Percentiles rank a stretch among this genome's conserved stretches.
Conservation (phyloP, 2,113 vertebrate genomes). For the Callorhinus ursinus region DNA sequence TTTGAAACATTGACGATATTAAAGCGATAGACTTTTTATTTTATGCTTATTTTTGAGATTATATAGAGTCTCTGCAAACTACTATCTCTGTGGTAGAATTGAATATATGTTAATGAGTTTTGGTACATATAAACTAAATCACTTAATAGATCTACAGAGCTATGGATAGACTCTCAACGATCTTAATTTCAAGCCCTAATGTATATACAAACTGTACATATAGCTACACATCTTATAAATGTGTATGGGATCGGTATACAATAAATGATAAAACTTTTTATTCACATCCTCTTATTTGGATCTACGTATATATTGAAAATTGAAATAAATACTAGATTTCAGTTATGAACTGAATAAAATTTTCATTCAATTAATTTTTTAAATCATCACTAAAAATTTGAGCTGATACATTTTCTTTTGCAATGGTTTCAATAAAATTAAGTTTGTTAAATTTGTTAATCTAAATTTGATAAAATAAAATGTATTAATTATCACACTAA, state of each 20-base stretch:
- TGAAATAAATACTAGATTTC: not conserved
- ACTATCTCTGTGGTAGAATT: not conserved
- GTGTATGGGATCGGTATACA: not conserved
- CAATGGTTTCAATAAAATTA: constrained; percentile 18
- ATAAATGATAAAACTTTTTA: not conserved
- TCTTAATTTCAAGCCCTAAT: not conserved
- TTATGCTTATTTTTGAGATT: constrained; percentile 8
- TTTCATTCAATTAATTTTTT: constrained; percentile 19
- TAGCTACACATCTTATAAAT: not conserved
- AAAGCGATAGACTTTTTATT: not conserved
- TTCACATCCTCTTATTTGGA: not conserved
- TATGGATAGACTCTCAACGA: not conserved
- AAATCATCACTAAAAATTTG: not conserved
- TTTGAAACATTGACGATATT: not conserved
- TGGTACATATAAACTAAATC: not conserved
- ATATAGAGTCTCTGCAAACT: not conserved
- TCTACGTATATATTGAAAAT: not conserved
- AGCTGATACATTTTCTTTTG: not conserved
- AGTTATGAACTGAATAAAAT: not conserved
- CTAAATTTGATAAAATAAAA: not conserved
- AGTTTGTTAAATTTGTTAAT: not conserved
- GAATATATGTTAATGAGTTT: constrained; percentile 24
- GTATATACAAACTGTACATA: not conserved
- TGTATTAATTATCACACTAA: constrained; percentile 57
- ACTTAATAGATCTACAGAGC: not conserved